Evolutionary conservation across 2,797 vertebrate genomes (phyloP), one percentile per base, ranked within the genome.

Genomic region (Salmo trutta): DNA sequence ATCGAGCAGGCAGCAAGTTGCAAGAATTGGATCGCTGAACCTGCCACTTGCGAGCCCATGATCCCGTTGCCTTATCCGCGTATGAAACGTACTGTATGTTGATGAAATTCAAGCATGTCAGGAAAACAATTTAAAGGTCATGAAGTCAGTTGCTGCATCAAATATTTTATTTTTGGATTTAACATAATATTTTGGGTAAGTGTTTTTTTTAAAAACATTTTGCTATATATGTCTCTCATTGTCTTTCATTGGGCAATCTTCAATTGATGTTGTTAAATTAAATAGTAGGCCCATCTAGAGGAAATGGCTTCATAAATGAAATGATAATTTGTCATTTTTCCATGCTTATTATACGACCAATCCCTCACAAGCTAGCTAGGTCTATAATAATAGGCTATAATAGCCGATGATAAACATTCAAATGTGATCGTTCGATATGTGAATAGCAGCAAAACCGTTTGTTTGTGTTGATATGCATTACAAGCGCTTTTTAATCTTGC

Each of bases 111-210:
- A 90, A 96, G 93, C 92, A 99, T 99, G 98, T 95, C 97, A 87
- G 97, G 97, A 88, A 97, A 98, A 92, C 96, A 97, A 51, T 98
- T 95, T 93, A 97, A 97, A 90, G 97, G 96, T 81, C 95, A 98
- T 75, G 98, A 99, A 95, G 98, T 99, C 95, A 99, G 98, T 93
- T 99, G 98, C 95, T 99, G 97, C 95, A 99, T 99, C 94, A 99
- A 99, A 82, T 99, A 99, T 87, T 99, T 98, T 88, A 99, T 99
- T 79, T 99, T 99, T 36, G 98, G 97, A 89, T 99, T 99, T 95
- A 99, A 99, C 93, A 98, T 99, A 90, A 96, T 99, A 82, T 99
- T 99, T 76, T 99, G 98, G 98, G 98, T 99, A 88, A 97, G 96
- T 87, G 2, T 2, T 15, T 10, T 64, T 67, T 17, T 24, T 2